Evolutionary conservation across 2,797 vertebrate species (phyloP).

Genomic region (Oreonectes daqikongensis): DNA sequence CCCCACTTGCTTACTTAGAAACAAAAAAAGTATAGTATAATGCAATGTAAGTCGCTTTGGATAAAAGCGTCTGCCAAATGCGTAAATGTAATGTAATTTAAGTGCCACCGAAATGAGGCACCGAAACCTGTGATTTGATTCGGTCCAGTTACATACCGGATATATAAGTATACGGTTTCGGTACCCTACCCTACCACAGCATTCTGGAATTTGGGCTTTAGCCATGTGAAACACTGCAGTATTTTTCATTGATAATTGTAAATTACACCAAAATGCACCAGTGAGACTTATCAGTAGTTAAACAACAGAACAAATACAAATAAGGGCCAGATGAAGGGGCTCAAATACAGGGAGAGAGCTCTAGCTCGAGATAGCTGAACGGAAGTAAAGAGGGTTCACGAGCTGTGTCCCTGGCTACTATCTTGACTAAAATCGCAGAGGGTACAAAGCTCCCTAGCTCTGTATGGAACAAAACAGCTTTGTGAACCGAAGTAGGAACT

Average conservation of each 20-base stretch:
- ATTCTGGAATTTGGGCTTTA: constrained; percentile 20
- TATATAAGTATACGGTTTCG: too few relatives aligned
- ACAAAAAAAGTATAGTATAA: too few relatives aligned
- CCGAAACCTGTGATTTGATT: too few relatives aligned
- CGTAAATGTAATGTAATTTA: too few relatives aligned
- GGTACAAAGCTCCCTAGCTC: constrained; percentile 6
- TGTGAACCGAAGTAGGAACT: constrained; percentile 1
- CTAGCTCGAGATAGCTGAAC: not conserved
- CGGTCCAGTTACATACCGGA: too few relatives aligned
- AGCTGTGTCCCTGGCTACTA: not conserved
- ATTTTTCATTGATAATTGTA: constrained; percentile 70
- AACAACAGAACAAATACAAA: not conserved
- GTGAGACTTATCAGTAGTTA: constrained; percentile 73
- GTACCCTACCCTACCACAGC: too few relatives aligned
- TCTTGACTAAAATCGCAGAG: constrained; percentile 11
- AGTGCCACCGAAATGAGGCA: too few relatives aligned
- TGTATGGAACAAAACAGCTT: not conserved
- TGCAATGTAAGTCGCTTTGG: too few relatives aligned
- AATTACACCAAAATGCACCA: constrained; percentile 71
- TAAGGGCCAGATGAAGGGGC: not conserved
- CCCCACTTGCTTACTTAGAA: too few relatives aligned
- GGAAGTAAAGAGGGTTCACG: not conserved
- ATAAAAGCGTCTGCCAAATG: too few relatives aligned
- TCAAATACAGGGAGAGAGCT: not conserved
- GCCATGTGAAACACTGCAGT: constrained; percentile 37